Percentiles rank a stretch among this genome's conserved stretches.
phyloP scores from a whole-genome alignment of 2,888 invertebrate genomes.

The Mythimna pallens region DNA sequence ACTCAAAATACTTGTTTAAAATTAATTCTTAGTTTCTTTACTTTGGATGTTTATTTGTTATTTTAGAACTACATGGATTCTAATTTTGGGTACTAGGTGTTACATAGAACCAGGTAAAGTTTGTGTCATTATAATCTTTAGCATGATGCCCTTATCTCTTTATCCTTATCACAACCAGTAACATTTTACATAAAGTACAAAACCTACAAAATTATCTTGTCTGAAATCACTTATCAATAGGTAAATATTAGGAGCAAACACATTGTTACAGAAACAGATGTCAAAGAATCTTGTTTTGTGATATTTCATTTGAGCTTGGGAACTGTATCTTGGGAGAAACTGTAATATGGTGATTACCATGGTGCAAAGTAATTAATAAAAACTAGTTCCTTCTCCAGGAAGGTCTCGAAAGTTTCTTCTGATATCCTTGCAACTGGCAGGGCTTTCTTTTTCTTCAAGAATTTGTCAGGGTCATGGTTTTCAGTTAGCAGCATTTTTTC shows the following conservation, averaged over 20 bases:
- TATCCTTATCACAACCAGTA: neutral
- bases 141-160: conserved; percentile 1
- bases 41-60: neutral
- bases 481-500: conserved; percentile 91
- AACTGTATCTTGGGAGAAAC: neutral
- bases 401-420: conserved; percentile 93
- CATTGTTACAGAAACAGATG: conserved; percentile 6
- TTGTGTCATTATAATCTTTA: neutral
- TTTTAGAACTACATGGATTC: too few relatives aligned
- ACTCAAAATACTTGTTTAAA: too few relatives aligned
- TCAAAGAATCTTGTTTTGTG: neutral
- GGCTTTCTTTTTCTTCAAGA: conserved; percentile 86
- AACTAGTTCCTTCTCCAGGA: conserved; percentile 93
- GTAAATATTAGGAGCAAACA: conserved; percentile 14
- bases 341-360: conserved; percentile 90
- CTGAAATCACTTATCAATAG: conserved; percentile 12
- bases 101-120: neutral
- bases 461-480: conserved; percentile 87
- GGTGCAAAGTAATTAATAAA: conserved; percentile 97
- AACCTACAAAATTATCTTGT: conserved; percentile 10
- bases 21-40: neutral
- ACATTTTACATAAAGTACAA: neutral
- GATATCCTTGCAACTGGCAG: conserved; percentile 91
- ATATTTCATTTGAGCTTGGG: neutral
- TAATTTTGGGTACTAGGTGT: neutral